Conservation (phyloP, 1,140 invertebrate genomes). For the Idris sp. region DNA sequence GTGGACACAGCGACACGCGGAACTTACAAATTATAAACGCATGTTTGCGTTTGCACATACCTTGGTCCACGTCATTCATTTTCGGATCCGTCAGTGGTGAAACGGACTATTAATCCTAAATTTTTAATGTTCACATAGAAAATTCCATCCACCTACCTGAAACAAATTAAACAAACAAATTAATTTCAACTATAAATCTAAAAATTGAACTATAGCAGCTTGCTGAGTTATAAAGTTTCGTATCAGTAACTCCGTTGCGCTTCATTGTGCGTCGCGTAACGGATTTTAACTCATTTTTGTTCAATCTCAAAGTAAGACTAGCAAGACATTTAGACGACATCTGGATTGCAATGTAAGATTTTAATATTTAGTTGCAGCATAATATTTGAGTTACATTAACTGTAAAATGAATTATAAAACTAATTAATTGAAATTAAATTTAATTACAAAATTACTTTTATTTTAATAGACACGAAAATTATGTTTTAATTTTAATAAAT, state of each 20-base stretch:
- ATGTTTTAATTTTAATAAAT: too few species aligned
- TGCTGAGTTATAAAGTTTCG: constrained; percentile 12
- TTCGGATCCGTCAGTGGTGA: constrained; percentile 15
- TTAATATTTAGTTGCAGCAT: too few species aligned
- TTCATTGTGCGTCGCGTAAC: constrained; percentile 15
- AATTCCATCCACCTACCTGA: constrained; percentile 17
- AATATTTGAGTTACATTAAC: too few species aligned
- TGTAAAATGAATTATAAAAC: constrained; percentile 1
- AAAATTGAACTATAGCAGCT: constrained; percentile 17
- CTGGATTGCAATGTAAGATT: constrained; percentile 20
- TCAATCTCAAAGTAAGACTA: constrained; percentile 25
- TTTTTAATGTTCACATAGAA: too few species aligned
- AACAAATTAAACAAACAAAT: constrained; percentile 31
- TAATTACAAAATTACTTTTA: too few species aligned
- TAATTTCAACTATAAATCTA: constrained; percentile 22
- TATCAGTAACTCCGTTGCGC: constrained; percentile 35
- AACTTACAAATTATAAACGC: constrained; percentile 57
- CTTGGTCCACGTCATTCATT: constrained; percentile 25
- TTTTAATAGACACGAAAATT: too few species aligned
- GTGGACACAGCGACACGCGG: constrained; percentile 55
- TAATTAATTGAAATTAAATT: neutral
- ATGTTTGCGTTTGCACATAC: constrained; percentile 39
- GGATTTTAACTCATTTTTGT: constrained; percentile 35
- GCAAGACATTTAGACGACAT: constrained; percentile 19
- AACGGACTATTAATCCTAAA: neutral